Conservation (phyloP, 2,113 vertebrate genomes). For the Varanus komodoensis region DNA sequence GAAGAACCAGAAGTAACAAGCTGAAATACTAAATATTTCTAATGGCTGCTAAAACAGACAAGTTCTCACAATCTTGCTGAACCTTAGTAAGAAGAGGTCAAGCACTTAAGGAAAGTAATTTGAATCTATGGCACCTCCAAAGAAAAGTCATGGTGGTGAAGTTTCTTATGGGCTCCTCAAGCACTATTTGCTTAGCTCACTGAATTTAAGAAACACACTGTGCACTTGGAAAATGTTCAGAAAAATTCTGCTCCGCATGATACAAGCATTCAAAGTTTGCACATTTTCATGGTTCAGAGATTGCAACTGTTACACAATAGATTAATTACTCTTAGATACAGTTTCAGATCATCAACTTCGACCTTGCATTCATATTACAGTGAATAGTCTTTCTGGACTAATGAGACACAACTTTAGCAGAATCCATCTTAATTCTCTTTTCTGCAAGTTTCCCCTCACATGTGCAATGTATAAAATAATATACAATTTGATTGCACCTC, state of each 20-base stretch:
- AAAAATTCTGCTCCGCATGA: slow-evolving; percentile 47
- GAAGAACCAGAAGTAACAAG: not conserved
- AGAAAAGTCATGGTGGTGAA: not conserved
- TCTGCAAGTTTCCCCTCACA: rapidly evolving
- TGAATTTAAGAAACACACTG: slow-evolving; percentile 26
- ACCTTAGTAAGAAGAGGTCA: not conserved
- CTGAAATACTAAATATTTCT: not conserved
- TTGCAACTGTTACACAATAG: slow-evolving; percentile 12
- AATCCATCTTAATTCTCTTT: rapidly evolving
- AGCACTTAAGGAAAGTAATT: not conserved
- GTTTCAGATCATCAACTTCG: slow-evolving; percentile 15
- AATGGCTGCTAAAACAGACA: not conserved
- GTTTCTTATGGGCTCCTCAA: not conserved
- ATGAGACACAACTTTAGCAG: not conserved
- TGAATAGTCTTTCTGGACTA: slow-evolving; percentile 6
- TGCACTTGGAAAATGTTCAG: slow-evolving; percentile 31
- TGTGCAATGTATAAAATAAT: not conserved
- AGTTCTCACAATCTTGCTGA: not conserved
- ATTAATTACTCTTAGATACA: slow-evolving; percentile 9
- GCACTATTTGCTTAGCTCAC: not conserved
- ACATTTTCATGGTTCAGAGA: slow-evolving; percentile 1
- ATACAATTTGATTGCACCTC: too few species aligned
- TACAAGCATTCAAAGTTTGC: slow-evolving; percentile 31
- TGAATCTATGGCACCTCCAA: not conserved
- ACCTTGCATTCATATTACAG: not conserved